A percentile compares a stretch with the other conserved stretches of the same genome.
Evolutionary conservation across 1,140 invertebrate genomes (phyloP).

Genomic region (Rhyacophila brunnea): DNA sequence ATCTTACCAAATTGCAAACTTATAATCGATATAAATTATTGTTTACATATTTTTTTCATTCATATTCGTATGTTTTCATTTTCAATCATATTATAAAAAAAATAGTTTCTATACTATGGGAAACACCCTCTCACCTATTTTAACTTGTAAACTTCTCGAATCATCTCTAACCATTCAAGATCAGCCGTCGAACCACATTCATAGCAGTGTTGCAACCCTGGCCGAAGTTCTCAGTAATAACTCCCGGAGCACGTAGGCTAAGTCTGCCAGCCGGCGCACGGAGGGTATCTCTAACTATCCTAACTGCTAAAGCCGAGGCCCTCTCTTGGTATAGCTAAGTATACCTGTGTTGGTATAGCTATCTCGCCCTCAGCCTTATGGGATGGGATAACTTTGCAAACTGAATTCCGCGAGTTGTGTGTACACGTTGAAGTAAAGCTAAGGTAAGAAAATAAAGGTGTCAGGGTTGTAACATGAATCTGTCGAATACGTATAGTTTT

Average conservation of each 20-base stretch:
- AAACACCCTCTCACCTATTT: too few relatives aligned
- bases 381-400: slow-evolving; percentile 25
- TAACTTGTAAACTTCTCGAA: too few relatives aligned
- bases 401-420: slow-evolving; percentile 27
- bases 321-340: slow-evolving; percentile 3
- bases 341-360: slow-evolving; percentile 1
- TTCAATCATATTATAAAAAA: too few relatives aligned
- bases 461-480: not conserved
- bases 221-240: slow-evolving; percentile 16
- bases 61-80: too few relatives aligned
- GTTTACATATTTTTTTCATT: too few relatives aligned
- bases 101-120: too few relatives aligned
- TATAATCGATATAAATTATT: too few relatives aligned
- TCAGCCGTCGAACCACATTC: too few relatives aligned
- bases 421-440: not conserved
- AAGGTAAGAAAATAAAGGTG: slow-evolving; percentile 9
- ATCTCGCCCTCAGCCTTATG: slow-evolving; percentile 7
- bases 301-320: slow-evolving; percentile 23
- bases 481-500: too few relatives aligned
- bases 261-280: slow-evolving; percentile 3
- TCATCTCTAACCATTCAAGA: too few relatives aligned
- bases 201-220: not conserved
- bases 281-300: slow-evolving; percentile 22
- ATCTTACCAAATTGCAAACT: too few relatives aligned
- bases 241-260: slow-evolving; percentile 20